Conservation (phyloP, 1,140 invertebrate genomes). For the Drosophila equinoxialis region DNA sequence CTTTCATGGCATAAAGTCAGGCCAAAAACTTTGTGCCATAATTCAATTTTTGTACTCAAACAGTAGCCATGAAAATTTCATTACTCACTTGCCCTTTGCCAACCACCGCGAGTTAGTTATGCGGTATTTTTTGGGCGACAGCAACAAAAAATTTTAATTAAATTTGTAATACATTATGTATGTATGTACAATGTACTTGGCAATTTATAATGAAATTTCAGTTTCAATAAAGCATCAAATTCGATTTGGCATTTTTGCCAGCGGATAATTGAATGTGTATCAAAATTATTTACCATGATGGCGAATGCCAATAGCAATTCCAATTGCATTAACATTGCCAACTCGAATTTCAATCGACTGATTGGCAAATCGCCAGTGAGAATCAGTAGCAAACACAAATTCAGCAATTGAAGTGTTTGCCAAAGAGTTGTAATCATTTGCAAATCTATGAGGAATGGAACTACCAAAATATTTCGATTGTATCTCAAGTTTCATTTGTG, state of each 20-base stretch:
- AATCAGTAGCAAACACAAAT: neutral
- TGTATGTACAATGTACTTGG: neutral
- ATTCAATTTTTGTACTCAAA: constrained; percentile 8
- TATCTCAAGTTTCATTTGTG: too few relatives aligned
- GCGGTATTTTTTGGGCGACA: constrained; percentile 9
- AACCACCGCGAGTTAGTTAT: neutral
- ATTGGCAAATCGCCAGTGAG: constrained; percentile 16
- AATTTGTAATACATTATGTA: constrained; percentile 36
- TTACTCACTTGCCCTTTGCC: neutral
- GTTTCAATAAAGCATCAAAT: constrained; percentile 51
- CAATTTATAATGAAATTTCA: constrained; percentile 53
- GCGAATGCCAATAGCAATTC: constrained; percentile 35
- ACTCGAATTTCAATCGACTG: neutral
- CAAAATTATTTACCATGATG: constrained; percentile 39
- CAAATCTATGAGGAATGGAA: too few relatives aligned
- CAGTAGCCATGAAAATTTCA: constrained; percentile 18
- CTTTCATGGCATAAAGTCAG: neutral
- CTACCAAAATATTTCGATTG: too few relatives aligned
- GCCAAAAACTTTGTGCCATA: constrained; percentile 1
- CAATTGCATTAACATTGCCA: constrained; percentile 53
- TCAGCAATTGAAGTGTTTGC: neutral
- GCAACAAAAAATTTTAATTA: constrained; percentile 44
- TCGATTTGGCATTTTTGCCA: constrained; percentile 32
- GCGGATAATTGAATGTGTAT: constrained; percentile 55
- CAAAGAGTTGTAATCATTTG: neutral